Conservation (phyloP, 64 coral and sea anemone genomes). For the Montipora efflorescens region DNA sequence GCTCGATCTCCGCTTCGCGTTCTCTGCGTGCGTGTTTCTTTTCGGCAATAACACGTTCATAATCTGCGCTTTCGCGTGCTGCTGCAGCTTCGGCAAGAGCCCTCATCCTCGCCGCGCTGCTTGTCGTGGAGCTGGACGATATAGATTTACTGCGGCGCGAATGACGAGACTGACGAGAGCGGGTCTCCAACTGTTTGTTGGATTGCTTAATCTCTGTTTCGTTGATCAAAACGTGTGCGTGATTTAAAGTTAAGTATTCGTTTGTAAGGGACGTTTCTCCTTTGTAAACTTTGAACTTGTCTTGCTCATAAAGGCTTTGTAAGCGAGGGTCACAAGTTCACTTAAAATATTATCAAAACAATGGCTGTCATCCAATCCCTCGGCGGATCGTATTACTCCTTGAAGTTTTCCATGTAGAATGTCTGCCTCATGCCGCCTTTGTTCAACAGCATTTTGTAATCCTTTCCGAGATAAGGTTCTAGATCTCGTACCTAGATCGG, state of each 20-base stretch:
- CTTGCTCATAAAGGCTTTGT: not conserved
- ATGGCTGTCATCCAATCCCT: not conserved
- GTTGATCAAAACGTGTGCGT: not conserved
- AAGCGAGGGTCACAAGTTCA: not conserved
- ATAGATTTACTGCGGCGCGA: not conserved
- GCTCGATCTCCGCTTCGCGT: slow-evolving; percentile 37
- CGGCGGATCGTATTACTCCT: not conserved
- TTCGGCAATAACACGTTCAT: slow-evolving; percentile 40
- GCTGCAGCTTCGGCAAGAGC: not conserved
- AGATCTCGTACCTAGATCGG: not conserved
- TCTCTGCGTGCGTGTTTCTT: slow-evolving; percentile 38
- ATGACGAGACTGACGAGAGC: not conserved
- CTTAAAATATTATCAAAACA: not conserved
- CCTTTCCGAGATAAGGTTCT: not conserved
- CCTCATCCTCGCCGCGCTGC: slow-evolving; percentile 5
- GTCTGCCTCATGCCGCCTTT: not conserved
- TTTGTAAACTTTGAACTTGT: not conserved
- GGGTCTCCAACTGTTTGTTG: slow-evolving; percentile 45
- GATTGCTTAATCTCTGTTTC: slow-evolving; percentile 22
- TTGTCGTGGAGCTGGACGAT: not conserved
- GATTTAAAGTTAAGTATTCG: not conserved
- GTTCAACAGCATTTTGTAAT: not conserved
- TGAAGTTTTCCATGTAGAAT: not conserved
- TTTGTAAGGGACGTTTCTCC: not conserved
- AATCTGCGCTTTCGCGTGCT: slow-evolving; percentile 11